Evolutionary conservation across 2,113 vertebrate genomes (phyloP).

Genomic region (Hypomesus transpacificus): DNA sequence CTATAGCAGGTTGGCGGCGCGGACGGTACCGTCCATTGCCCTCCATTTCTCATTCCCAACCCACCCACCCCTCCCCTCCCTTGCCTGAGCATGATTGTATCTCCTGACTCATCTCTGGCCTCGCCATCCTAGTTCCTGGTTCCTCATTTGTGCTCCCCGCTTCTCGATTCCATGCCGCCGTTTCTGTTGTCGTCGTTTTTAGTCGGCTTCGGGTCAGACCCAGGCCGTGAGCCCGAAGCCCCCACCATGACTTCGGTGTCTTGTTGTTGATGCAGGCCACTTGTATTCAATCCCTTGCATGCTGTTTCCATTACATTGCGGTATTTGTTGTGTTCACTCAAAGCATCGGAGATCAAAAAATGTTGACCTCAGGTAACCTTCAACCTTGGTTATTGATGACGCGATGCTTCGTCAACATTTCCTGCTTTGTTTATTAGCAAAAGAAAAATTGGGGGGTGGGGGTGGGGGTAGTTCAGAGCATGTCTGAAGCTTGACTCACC

Average conservation of each 20-base stretch:
- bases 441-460: too few species aligned
- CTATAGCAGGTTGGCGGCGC: conserved; percentile 91
- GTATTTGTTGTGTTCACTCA: conserved; percentile 13
- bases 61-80: conserved; percentile 21
- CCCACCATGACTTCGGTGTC: not conserved
- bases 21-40: conserved; percentile 63
- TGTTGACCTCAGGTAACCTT: not conserved
- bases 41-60: conserved; percentile 17
- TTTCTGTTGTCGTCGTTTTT: not conserved
- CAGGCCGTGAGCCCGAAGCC: not conserved
- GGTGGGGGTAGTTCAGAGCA: too few species aligned
- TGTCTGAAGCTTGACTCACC: too few species aligned
- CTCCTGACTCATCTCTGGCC: conserved; percentile 31
- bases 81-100: conserved; percentile 40
- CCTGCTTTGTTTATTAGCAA: not conserved
- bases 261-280: not conserved
- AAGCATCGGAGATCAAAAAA: not conserved
- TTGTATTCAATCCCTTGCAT: conserved; percentile 12
- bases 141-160: conserved; percentile 24
- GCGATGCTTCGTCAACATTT: not conserved
- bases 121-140: conserved; percentile 7
- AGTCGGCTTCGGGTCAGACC: conserved; percentile 11
- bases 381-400: not conserved
- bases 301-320: conserved; percentile 4
- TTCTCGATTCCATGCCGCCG: not conserved